These are phyloP conservation scores for Trissolcus basalis DNA, from an alignment of 1,140 invertebrate genomes.

Conservation along the genomic window DNA sequence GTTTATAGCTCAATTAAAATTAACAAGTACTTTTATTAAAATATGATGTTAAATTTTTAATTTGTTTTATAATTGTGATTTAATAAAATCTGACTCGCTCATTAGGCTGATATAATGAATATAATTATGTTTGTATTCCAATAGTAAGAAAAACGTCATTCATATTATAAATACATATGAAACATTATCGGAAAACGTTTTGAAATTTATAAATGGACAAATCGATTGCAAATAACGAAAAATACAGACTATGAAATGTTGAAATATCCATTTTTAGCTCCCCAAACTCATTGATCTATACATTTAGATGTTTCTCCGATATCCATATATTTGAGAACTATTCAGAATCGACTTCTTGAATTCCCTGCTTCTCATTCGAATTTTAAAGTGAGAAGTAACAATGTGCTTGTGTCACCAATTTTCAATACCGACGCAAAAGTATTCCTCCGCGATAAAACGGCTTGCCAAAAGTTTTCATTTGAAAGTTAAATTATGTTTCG, in stretches of 20 bases:
- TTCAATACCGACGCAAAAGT: slow-evolving; percentile 10
- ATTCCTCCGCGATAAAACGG: not conserved
- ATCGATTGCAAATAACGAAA: slow-evolving; percentile 23
- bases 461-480: slow-evolving; percentile 10
- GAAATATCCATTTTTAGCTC: slow-evolving; percentile 36
- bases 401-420: slow-evolving; percentile 15
- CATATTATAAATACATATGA: too few species aligned
- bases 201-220: slow-evolving; percentile 28
- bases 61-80: too few species aligned
- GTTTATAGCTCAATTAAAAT: too few species aligned
- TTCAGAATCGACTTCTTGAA: slow-evolving; percentile 22
- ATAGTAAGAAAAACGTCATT: too few species aligned
- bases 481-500: too few species aligned
- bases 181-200: slow-evolving; percentile 18
- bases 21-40: too few species aligned
- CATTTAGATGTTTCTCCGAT: slow-evolving; percentile 44
- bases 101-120: too few species aligned
- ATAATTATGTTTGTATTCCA: too few species aligned
- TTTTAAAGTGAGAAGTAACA: slow-evolving; percentile 5
- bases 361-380: slow-evolving; percentile 20
- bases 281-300: slow-evolving; percentile 34
- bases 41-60: too few species aligned
- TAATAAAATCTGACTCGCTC: too few species aligned
- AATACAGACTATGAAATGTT: slow-evolving; percentile 24
- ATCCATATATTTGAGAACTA: slow-evolving; percentile 46